Evolutionary conservation across 2,888 invertebrate genomes (phyloP), one percentile per base, ranked within the genome.

Genomic region (Hemithea aestivaria): DNA sequence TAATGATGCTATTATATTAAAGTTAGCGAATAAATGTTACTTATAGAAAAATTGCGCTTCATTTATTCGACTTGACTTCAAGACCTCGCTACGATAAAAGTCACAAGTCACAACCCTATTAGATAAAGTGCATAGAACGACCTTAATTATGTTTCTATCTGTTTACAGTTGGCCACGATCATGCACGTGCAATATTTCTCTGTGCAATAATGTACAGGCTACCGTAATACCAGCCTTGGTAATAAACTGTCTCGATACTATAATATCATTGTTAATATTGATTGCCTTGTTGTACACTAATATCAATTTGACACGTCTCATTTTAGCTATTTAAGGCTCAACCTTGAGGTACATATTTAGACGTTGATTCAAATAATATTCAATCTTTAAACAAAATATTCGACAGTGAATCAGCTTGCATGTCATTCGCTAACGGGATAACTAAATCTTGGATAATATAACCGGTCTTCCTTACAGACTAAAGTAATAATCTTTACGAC

Each of bases 81-180:
- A 16, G 3, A 16, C 3, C 2, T 16, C 5, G 16, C 5, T 16
- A 16, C 16, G 5, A 16, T 16, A 16, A 16, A 4, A 16, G 2
- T 16, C 5, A 16, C 2, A 16, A 16, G 16, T 16, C 3, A 16
- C 16, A 5, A 16, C 16, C 16, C 16, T 16, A 16, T 16, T 5
- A n/a, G n/a, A n/a, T n/a, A 4, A 16, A 16, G 16, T 16, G 16
- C 16, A 16, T 16, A 20, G 21, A 46, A 48, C 66, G 75, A 67
- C 77, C 73, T 73, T 76, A 78, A 79, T 78, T 73, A 73, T 25
- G 10, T 32, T 12, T 25, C 20, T 63, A 67, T 67, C 66, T 74
- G 69, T 73, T 72, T 67, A 72, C 65, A 65, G 63, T n/a, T 66
- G 69, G 73, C 66, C 69, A 59, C 48, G 60, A 62, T 45, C 71